Percentiles rank a stretch among this genome's conserved stretches.
Evolutionary conservation across 2,888 invertebrate genomes (phyloP).

Genomic region (Temnothorax rugatulus): DNA sequence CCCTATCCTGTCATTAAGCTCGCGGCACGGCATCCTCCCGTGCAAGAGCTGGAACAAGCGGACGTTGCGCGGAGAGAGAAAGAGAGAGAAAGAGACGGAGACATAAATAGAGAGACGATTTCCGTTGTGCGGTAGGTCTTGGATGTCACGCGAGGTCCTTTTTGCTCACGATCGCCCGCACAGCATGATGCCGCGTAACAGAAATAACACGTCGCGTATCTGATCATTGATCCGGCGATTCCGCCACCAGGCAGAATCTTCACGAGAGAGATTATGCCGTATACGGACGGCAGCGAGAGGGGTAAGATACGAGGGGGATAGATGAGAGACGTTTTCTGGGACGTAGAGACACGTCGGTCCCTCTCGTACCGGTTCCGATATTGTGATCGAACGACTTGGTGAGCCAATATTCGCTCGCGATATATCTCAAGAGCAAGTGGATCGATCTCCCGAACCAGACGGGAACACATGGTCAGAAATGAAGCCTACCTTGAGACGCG

Average conservation of each 20-base stretch:
- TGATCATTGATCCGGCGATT: slow-evolving; percentile 69
- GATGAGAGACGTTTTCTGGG: slow-evolving; percentile 37
- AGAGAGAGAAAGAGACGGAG: neutral
- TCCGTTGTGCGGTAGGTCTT: slow-evolving; percentile 70
- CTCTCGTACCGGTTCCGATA: slow-evolving; percentile 66
- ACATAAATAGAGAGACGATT: slow-evolving; percentile 41
- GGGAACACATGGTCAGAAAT: slow-evolving; percentile 70
- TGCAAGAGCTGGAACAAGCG: slow-evolving; percentile 8
- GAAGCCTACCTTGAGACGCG: slow-evolving; percentile 74
- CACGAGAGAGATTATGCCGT: slow-evolving; percentile 23
- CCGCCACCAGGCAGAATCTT: slow-evolving; percentile 42
- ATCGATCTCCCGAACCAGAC: slow-evolving; percentile 56
- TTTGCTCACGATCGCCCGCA: slow-evolving; percentile 56
- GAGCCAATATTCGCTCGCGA: slow-evolving; percentile 37
- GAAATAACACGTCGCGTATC: slow-evolving; percentile 61
- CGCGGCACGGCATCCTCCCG: slow-evolving; percentile 42
- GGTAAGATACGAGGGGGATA: neutral
- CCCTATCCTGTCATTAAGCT: slow-evolving; percentile 56
- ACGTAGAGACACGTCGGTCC: slow-evolving; percentile 48
- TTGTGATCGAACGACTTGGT: slow-evolving; percentile 64
- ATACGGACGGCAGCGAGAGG: slow-evolving; percentile 1
- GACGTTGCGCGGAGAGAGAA: neutral
- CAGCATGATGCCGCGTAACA: slow-evolving; percentile 49
- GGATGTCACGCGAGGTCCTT: slow-evolving; percentile 71
- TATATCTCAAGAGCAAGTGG: slow-evolving; percentile 66